These are phyloP conservation scores for Cephus pygmeus DNA, from an alignment of 2,888 invertebrate genomes.

Conservation along the genomic window DNA sequence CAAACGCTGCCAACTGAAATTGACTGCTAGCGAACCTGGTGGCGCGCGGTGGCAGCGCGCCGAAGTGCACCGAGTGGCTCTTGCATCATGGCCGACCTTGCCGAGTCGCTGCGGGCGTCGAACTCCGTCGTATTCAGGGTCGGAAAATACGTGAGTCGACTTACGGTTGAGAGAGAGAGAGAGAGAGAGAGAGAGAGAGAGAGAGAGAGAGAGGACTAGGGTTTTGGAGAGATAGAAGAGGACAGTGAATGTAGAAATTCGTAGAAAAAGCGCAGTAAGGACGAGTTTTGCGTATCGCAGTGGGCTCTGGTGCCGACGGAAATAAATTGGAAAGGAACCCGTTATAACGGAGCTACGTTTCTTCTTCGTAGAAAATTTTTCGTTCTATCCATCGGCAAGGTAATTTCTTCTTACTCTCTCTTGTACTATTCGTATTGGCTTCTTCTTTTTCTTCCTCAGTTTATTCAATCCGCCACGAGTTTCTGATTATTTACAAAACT, in stretches of 20 bases:
- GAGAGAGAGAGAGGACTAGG: not conserved
- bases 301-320: not conserved
- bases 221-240: not conserved
- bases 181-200: no score
- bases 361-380: not conserved
- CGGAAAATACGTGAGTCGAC: conserved; percentile 45
- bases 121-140: conserved; percentile 52
- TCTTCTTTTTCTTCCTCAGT: no score
- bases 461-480: not conserved
- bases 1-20: not conserved
- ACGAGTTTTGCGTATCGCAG: not conserved
- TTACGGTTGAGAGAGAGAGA: not conserved
- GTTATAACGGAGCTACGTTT: not conserved
- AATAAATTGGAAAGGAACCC: not conserved
- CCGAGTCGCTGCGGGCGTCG: conserved; percentile 49
- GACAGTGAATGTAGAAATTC: not conserved
- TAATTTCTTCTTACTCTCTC: not conserved
- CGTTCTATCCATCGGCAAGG: not conserved
- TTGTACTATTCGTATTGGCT: not conserved
- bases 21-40: not conserved
- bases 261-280: not conserved
- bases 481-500: not conserved
- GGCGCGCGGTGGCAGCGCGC: not conserved
- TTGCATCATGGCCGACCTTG: conserved; percentile 56
- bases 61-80: conserved; percentile 25